Evolutionary conservation across 2,113 vertebrate species (phyloP).

Genomic region (Bubalus kerabau): DNA sequence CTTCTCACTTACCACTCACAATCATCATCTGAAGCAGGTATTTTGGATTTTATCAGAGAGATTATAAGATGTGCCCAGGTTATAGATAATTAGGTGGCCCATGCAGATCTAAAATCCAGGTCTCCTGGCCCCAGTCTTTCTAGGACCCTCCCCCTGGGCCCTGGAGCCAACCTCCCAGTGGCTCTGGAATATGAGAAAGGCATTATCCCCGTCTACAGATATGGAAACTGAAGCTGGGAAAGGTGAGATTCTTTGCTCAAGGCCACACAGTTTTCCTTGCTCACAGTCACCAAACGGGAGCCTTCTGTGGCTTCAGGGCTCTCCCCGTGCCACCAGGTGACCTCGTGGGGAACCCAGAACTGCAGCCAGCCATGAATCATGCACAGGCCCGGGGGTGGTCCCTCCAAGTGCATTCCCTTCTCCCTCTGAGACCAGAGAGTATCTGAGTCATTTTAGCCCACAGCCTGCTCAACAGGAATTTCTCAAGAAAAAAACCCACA

Average conservation of each 20-base stretch:
- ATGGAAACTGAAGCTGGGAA: background rate
- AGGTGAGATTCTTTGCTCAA: background rate
- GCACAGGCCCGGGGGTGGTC: background rate
- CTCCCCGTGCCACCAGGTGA: background rate
- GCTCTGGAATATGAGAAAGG: background rate
- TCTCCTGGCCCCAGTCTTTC: background rate
- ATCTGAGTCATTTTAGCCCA: conserved; percentile 53
- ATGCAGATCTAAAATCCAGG: background rate
- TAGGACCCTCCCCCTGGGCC: background rate
- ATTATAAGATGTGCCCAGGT: background rate
- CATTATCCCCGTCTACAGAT: background rate
- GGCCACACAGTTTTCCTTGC: background rate
- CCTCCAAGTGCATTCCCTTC: background rate
- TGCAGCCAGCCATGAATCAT: conserved; percentile 31
- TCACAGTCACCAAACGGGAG: background rate
- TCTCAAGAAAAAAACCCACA: conserved; percentile 13
- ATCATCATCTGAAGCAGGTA: background rate
- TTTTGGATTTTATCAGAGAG: background rate
- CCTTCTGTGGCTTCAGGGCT: background rate
- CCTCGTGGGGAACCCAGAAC: background rate
- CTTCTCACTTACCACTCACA: background rate
- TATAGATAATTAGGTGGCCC: background rate
- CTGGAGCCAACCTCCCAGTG: background rate
- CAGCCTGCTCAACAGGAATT: conserved; percentile 63
- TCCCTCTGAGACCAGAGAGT: background rate